Evolutionary conservation across 1,140 invertebrate species (phyloP), one percentile per base, ranked within the genome.

Genomic region (Branchinecta lindahli): DNA sequence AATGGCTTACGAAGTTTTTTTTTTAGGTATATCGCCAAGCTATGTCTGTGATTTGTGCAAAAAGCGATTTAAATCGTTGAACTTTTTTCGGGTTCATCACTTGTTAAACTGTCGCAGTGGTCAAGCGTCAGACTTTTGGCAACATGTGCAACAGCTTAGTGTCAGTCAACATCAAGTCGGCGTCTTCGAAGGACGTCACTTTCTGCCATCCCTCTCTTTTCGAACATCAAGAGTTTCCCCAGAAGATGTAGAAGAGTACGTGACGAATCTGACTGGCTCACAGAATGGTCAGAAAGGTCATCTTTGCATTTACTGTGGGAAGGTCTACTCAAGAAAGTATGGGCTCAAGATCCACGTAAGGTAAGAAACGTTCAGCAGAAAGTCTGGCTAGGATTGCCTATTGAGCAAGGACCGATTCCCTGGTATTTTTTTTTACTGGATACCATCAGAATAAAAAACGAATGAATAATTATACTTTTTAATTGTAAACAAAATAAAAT

Each of bases 331-430:
- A 0, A 82, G 92, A 47, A 92, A 92, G 75, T 95, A 95, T 76
- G 92, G 92, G 2, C 82, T 96, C 0, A 95, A 94, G 80, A 95
- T 95, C 72, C 93, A 96, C 78, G 89, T 94, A 18, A 84, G 88
- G 76, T 70, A 68, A 46, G 52, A 15, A 61, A 15, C 5, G 33
- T 33, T 33, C 33, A 33, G 33, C 33, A 33, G 33, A 33, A 33
- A 33, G 33, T 33, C 33, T 33, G 33, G 33, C 33, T 33, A 33
- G 5, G 33, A 33, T 33, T 33, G 33, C 33, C 33, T 33, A 33
- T 33, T 33, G 33, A 33, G 33, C 33, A 33, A 33, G 33, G 33
- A 33, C 5, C 33, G 33, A 33, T 33, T 5, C 33, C 33, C 33
- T 33, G 5, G 33, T 33, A 33, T 33, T 33, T 33, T 33, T n/a